Evolutionary conservation across 2,113 vertebrate genomes (phyloP), one percentile per base, ranked within the genome.

Genomic region (Phalacrocorax brasilianus): DNA sequence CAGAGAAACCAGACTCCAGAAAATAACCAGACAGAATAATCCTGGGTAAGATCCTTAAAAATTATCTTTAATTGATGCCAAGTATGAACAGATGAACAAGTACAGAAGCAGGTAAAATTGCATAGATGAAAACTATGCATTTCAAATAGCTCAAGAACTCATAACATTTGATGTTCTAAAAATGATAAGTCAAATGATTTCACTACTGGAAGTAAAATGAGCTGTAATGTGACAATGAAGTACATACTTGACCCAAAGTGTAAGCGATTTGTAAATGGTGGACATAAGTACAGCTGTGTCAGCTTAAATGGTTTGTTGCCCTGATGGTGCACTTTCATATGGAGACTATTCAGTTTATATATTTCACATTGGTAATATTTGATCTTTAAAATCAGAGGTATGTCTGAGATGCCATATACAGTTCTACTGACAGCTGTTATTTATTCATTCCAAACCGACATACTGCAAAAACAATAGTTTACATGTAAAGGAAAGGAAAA

Each of bases 61-160:
- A 98, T 99, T 98, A 98, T 99, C 99, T 99, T 99, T 98, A 99
- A 99, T 98, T 96, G 92, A 98, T 98, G 98, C 98, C 98, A 98
- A 98, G 96, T 99, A 98, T 98, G 99, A 98, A 98, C 98, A 99
- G 98, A 98, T 98, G 97, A 98, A 98, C 98, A 96, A 98, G 98
- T 99, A 99, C 98, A 99, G 97, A 98, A 98, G 97, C 98, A 98
- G 97, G 85, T 97, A 98, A 98, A 98, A 98, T 97, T 99, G 99
- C 99, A 99, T 99, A 98, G 99, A 98, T 98, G 98, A 98, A 98
- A 98, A 98, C 98, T 99, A 99, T 99, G 99, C 98, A 96, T 98
- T 98, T 98, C 97, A 98, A 93, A 98, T 97, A 97, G 96, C 97
- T 98, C 98, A 98, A 97, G 97, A 96, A 98, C 95, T 98, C 95